Evolutionary conservation across 2,888 invertebrate genomes (phyloP), one percentile per base, ranked within the genome.

Genomic region (Teleogryllus oceanicus): DNA sequence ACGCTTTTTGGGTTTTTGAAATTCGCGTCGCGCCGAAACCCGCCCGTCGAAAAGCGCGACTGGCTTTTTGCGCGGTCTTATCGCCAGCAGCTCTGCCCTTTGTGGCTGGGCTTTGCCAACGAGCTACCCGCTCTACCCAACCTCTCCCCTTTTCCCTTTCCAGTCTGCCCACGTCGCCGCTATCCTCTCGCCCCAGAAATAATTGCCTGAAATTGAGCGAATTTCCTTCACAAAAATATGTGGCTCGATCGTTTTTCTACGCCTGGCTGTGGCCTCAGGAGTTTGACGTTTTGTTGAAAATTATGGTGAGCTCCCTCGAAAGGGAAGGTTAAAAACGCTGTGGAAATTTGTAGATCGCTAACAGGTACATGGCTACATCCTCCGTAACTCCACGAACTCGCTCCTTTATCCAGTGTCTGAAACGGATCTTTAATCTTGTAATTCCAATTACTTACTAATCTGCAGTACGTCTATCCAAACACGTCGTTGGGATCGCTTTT

Each of bases 21-120:
- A 62, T 62, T 62, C 62, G 62, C 62, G 62, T 18, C 62, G 62
- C 62, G 62, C 13, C 37, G 37, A 37, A 37, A 37, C 37, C 37
- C 37, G 37, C 37, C 37, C 37, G 37, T 37, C 37, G 37, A 37
- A 37, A 0, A 37, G 37, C 13, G 62, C 13, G 62, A 18, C 62
- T 62, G 62, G 62, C n/a, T 62, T 62, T 62, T 62, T 62, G 62
- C 62, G 62, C 62, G n/a, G 62, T n/a, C 62, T 62, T 62, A 62
- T 62, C 62, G 62, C 62, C 13, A 62, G n/a, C 62, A 18, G 62
- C 62, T 62, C 16, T n/a, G n/a, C 62, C 62, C 62, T 62, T 62
- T 62, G 62, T n/a, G 62, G 62, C 16, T 62, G 5, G 62, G 16
- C 62, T n/a, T 62, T 16, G 62, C 13, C 37, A 37, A 37, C 37